phyloP scores from a whole-genome alignment of 2,113 vertebrate genomes.

The Oplegnathus fasciatus region DNA sequence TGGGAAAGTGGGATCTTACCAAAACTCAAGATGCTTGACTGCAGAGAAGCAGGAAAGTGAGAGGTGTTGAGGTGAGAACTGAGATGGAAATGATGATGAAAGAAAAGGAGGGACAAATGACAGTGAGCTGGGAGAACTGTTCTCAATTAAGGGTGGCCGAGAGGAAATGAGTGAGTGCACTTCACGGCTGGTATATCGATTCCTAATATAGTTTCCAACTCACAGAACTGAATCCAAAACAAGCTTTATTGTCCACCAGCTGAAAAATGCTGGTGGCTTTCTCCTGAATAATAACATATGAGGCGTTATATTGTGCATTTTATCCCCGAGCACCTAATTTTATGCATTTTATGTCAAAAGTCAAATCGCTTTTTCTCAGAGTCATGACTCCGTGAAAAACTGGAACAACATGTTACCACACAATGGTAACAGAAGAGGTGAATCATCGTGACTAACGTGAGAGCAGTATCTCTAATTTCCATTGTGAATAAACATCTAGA shows the following conservation, averaged over 20 bases:
- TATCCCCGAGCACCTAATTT: too few relatives aligned
- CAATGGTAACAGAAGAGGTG: too few relatives aligned
- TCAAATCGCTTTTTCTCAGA: too few relatives aligned
- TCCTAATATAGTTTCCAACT: neutral
- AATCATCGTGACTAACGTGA: too few relatives aligned
- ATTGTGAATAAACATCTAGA: too few relatives aligned
- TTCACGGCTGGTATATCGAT: neutral
- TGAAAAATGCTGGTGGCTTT: too few relatives aligned
- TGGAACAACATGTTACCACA: too few relatives aligned
- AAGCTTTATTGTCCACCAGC: neutral
- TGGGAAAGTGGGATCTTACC: neutral
- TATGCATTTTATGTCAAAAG: too few relatives aligned
- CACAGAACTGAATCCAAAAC: neutral
- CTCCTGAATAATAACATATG: too few relatives aligned
- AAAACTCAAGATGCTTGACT: neutral
- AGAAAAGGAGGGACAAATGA: conserved; percentile 2
- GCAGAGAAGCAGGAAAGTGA: neutral
- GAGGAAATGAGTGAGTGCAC: conserved; percentile 31
- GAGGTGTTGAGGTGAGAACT: conserved; percentile 15
- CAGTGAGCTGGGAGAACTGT: conserved; percentile 6
- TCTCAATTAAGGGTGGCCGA: conserved; percentile 25
- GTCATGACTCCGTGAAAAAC: too few relatives aligned
- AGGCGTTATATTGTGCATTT: too few relatives aligned
- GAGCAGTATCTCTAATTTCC: too few relatives aligned
- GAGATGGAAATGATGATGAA: conserved; percentile 13